phyloP scores from a whole-genome alignment of 2,888 invertebrate species.

The Cephus nigrinus region DNA sequence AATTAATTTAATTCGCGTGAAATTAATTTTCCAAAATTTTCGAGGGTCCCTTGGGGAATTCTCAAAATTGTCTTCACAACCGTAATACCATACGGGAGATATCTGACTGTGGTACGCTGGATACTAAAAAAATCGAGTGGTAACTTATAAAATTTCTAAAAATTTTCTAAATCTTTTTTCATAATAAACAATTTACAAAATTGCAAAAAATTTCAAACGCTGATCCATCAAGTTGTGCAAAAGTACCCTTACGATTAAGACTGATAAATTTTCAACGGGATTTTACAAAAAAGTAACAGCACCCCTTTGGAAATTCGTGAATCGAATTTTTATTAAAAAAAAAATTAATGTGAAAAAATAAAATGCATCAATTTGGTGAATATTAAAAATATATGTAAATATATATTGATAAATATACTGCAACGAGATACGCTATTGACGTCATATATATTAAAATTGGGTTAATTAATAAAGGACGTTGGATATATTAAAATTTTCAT shows the following conservation, averaged over 20 bases:
- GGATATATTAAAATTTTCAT: constrained; percentile 7
- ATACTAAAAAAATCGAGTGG: too few relatives aligned
- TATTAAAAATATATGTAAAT: neutral
- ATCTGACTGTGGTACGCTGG: neutral
- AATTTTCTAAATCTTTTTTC: too few relatives aligned
- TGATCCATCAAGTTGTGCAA: neutral
- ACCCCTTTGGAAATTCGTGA: neutral
- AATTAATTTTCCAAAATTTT: neutral
- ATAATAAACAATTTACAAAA: too few relatives aligned
- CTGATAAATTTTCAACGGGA: neutral
- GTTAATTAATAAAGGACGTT: neutral
- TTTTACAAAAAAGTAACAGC: neutral
- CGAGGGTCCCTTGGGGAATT: neutral
- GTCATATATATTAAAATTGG: neutral
- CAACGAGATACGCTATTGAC: neutral
- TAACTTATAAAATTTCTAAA: too few relatives aligned
- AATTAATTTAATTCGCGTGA: neutral
- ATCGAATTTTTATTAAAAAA: neutral
- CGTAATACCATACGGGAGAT: neutral
- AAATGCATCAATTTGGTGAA: neutral
- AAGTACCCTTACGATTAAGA: neutral
- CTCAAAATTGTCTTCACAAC: neutral
- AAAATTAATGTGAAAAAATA: neutral
- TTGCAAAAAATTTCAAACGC: neutral
- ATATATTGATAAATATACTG: neutral